Evolutionary conservation across 2,888 invertebrate genomes (phyloP), one percentile per base, ranked within the genome.

Genomic region (Carcina quercana): DNA sequence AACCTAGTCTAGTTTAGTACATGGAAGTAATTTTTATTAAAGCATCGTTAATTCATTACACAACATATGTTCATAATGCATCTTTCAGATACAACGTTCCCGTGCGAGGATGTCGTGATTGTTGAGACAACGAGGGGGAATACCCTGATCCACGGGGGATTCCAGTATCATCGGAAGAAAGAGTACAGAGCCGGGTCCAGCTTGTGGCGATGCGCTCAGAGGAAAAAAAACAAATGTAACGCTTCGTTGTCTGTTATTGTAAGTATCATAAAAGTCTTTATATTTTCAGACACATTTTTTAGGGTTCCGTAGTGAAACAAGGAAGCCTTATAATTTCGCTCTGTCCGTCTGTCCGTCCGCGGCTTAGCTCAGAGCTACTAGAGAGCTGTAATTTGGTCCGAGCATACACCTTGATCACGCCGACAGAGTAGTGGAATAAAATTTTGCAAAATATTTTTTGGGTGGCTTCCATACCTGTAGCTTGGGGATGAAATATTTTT

Each of bases 91-190:
- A n/a, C n/a, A n/a, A n/a, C n/a, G n/a, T n/a, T n/a, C n/a, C n/a
- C n/a, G n/a, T n/a, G n/a, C 3, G 19, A 25, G 2, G 33, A 33
- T 13, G 28, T 33, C 13, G 24, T 33, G 5, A 20, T 33, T 5
- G 17, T 33, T 13, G 28, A 20, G 12, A 15, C n/a, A 24, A 29
- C 2, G 20, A 13, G 24, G 24, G 39, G 26, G 12, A 15, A 11
- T 25, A 26, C 8, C 26, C 34, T 39, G 6, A 14, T 36, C 7
- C 25, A 36, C 15, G 22, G 32, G 11, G 34, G 34, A 1, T 34
- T 27, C 26, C 33, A 32, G 8, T 39, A 39, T 24, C 31, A 36
- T 32, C 25, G 29, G 11, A 35, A 39, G 22, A 34, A 28, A 14
- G 24, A 15, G 12, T 34, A 36, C 17, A 17, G 21, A n/a, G 28